phyloP scores from a whole-genome alignment of 2,113 vertebrate genomes.

The Nesoenas mayeri region DNA sequence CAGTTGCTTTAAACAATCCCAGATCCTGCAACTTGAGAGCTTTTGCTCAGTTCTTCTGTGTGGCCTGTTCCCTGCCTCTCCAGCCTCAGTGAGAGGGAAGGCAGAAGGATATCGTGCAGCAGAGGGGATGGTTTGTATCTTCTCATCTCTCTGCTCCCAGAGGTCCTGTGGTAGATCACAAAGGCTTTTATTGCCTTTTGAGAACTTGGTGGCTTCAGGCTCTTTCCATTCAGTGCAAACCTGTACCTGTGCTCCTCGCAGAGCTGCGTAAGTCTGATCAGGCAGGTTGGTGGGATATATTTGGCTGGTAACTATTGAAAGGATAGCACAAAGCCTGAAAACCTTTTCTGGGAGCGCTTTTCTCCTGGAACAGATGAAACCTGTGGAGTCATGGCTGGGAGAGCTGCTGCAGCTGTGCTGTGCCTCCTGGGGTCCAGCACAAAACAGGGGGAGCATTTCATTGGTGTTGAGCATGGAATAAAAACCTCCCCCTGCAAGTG shows the following conservation, averaged over 20 bases:
- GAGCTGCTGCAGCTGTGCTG: not conserved
- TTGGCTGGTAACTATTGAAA: not conserved
- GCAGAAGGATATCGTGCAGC: not conserved
- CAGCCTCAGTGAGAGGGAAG: not conserved
- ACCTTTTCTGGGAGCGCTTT: not conserved
- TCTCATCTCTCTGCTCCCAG: not conserved
- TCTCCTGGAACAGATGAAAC: not conserved
- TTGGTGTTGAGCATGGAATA: not conserved
- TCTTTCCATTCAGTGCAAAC: not conserved
- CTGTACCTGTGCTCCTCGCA: not conserved
- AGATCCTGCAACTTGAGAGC: fast-evolving
- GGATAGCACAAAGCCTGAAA: not conserved
- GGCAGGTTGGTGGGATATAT: not conserved
- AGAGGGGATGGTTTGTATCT: not conserved
- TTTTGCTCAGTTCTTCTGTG: not conserved
- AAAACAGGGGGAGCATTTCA: not conserved
- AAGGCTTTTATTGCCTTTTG: not conserved
- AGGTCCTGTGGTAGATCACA: not conserved
- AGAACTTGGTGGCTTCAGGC: not conserved
- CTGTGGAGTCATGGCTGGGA: not conserved
- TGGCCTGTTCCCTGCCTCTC: not conserved
- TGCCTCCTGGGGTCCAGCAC: not conserved
- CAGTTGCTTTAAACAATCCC: not conserved
- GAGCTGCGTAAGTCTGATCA: not conserved
- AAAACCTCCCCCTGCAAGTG: not conserved